phyloP scores from a whole-genome alignment of 2,888 invertebrate species.

The Nemurella pictetii region DNA sequence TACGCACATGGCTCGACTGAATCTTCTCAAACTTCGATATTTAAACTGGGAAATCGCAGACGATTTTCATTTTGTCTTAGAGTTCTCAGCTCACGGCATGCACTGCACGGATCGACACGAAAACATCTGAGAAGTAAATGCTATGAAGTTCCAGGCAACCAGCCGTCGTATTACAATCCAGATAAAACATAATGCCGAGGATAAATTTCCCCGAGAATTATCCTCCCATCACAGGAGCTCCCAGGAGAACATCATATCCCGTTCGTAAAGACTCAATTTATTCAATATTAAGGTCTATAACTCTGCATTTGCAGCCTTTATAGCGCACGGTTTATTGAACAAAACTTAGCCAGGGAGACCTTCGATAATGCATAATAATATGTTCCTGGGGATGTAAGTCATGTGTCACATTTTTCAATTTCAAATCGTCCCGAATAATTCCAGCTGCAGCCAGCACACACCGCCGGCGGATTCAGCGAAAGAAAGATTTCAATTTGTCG shows the following conservation, averaged over 20 bases:
- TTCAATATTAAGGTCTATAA: conserved; percentile 23
- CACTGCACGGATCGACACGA: not conserved
- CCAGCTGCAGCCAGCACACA: not conserved
- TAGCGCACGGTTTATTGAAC: not conserved
- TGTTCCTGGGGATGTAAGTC: not conserved
- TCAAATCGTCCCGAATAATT: not conserved
- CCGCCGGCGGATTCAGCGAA: not conserved
- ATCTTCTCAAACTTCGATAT: too few species aligned
- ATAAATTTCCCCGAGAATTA: conserved; percentile 31
- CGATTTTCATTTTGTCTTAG: too few species aligned
- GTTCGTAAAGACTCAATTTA: conserved; percentile 12
- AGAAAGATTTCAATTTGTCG: not conserved
- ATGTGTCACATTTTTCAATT: not conserved
- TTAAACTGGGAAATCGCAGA: too few species aligned
- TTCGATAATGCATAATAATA: not conserved
- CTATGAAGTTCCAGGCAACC: not conserved
- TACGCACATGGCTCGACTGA: not conserved
- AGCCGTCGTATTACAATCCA: not conserved
- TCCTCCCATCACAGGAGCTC: not conserved
- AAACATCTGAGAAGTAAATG: not conserved
- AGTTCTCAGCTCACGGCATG: not conserved
- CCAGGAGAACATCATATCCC: conserved; percentile 4
- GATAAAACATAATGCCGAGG: conserved; percentile 25
- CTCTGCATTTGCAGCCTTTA: conserved; percentile 1
- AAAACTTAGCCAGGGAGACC: not conserved